Evolutionary conservation across 2,797 vertebrate species (phyloP), one percentile per base, ranked within the genome.

Genomic region (Arrhamphus sclerolepis): DNA sequence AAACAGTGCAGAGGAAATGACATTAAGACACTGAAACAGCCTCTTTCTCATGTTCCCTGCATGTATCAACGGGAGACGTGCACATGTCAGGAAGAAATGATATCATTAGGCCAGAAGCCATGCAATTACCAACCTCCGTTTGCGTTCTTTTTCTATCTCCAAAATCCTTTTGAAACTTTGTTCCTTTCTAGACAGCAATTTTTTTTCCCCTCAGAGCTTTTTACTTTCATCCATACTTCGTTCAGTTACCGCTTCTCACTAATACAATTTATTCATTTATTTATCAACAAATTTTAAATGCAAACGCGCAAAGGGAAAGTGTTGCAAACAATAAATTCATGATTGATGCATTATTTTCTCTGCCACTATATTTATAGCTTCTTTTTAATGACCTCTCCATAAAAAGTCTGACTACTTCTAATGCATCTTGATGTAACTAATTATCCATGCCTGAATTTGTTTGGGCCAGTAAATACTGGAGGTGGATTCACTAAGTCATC

Each of bases 41-140:
- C 59, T 58, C 66, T 66, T 80, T 62, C 38, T 79, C 66, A 73
- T 75, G 64, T 72, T 83, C 40, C 26, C 61, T 50, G 66, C 62
- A 72, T 74, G 77, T 70, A 67, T 77, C 70, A 85, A 81, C 59
- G 51, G 67, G 68, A 53, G 59, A 75, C 31, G 39, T 9, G 50
- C 66, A 76, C 69, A 76, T 78, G 78, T 75, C 80, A 83, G 75
- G 80, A 72, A 59, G 70, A 78, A 77, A 85, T 84, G 69, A 76
- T 63, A 86, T 81, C 70, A 70, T 3, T 21, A 43, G 66, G 66
- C 80, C 77, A 77, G 71, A 76, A 82, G 73, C 76, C 70, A 13
- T 57, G 70, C 77, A 87, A 89, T 90, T 84, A 87, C 59, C 44
- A 74, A 74, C 68, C 75, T 84, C 77, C 65, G 31, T 65, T 77